Evolutionary conservation across 1,140 invertebrate species (phyloP), one percentile per base, ranked within the genome.

Genomic region (Apocrypta bakeri): DNA sequence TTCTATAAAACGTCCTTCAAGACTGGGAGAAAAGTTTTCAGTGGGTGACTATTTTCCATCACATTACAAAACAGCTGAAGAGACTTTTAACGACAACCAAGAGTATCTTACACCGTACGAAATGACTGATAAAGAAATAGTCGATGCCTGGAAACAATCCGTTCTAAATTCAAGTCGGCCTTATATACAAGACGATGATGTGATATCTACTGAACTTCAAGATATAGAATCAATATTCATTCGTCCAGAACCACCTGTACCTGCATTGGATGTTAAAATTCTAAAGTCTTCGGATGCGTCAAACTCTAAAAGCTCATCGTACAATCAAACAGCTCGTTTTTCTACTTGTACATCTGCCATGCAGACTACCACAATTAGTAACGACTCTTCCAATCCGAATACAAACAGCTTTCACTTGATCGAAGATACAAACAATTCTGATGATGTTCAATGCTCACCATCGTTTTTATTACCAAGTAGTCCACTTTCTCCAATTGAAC

Each of bases 221-320:
- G 11, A 73, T 0, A 12, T 66, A 9, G 79, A 85, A 9, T 33
- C 79, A 31, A 6, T 89, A 17, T 88, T 85, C 7, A 90, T 90
- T 33, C 84, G 83, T 21, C 89, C 89, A 0, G 89, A 90, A 74
- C 83, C 89, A 14, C 88, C 88, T 4, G 9, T 64, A 31, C 85
- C 83, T 1, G 87, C 87, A 14, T 29, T 84, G 2, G 89, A 89
- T 42, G 48, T 56, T n/a, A 56, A 56, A 17, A 56, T 17, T 6
- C 21, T n/a, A 56, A 56, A 56, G 8, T 56, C 14, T 21, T 56
- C 48, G 48, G 21, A 56, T n/a, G 17, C 17, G 4, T 21, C 48
- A 17, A 56, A 56, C 7, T 56, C 7, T 56, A n/a, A 17, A 2
- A 56, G 17, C 17, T 1, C 14, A 56, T 56, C 48, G 7, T n/a